Conservation (phyloP, 2,888 invertebrate species). For the Lobophora halterata region DNA sequence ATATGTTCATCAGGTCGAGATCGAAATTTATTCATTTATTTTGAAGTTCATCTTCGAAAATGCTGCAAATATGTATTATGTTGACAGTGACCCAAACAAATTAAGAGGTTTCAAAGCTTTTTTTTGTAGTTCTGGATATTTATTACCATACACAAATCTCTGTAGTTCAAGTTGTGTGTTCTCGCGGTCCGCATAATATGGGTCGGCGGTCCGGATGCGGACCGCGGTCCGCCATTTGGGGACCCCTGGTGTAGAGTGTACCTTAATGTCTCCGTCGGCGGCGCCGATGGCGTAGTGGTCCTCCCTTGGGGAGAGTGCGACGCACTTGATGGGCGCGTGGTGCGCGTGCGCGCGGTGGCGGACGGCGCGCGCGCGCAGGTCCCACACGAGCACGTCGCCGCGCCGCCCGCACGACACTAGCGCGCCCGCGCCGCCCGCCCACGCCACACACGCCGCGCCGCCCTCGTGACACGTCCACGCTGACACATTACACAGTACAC, state of each 20-base stretch:
- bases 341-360: constrained; percentile 93
- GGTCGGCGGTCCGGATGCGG: too few species aligned
- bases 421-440: constrained; percentile 95
- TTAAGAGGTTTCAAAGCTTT: too few species aligned
- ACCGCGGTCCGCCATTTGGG: too few species aligned
- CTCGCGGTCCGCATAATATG: too few species aligned
- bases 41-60: background rate
- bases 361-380: constrained; percentile 93
- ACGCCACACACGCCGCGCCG: constrained; percentile 93
- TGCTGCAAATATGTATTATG: too few species aligned
- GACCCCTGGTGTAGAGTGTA: too few species aligned
- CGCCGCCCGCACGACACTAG: constrained; percentile 98
- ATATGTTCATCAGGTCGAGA: too few species aligned
- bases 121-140: too few species aligned
- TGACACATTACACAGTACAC: constrained; percentile 46
- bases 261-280: constrained; percentile 96
- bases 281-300: constrained; percentile 98
- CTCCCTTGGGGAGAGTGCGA: constrained; percentile 96
- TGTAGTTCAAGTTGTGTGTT: too few species aligned
- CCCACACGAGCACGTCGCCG: constrained; percentile 98
- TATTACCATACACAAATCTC: too few species aligned
- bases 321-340: constrained; percentile 95
- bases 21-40: too few species aligned
- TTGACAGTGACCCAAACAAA: too few species aligned
- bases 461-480: constrained; percentile 97